Evolutionary conservation across 2,797 vertebrate genomes (phyloP), one percentile per base, ranked within the genome.

Genomic region (Sylvia borin): DNA sequence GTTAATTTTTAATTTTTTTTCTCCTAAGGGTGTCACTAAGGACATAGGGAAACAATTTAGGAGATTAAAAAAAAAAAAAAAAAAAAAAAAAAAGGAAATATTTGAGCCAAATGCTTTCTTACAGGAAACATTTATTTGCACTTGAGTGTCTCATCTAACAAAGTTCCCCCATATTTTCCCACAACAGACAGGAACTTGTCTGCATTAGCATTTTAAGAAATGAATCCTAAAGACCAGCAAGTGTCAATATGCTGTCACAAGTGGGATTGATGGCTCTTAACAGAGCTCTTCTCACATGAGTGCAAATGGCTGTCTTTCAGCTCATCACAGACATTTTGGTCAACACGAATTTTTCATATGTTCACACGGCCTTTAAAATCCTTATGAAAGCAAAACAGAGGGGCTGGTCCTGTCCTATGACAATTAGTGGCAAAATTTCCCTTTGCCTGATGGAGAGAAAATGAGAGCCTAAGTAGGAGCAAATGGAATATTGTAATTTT

Each of bases 111-210:
- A 96, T 81, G 92, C 90, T 94, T 95, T 97, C 90, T 91, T 95
- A 92, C 90, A 92, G 93, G 95, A 96, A 97, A 96, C 80, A 94
- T 89, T 93, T 87, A 93, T 95, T 97, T 96, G 64, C 88, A 92
- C 83, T 94, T 6, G 51, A 93, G 36, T 90, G 72, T 94, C 85
- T 97, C 90, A 90, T 97, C 93, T 94, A 92, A 82, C 92, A 94
- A 93, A 95, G 82, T 83, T 95, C 60, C 53, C 74, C 82, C 81
- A 90, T 95, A 85, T 95, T 95, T 95, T 93, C 94, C 72, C 95
- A 95, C 91, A 94, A 66, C 72, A 95, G 76, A 92, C 91, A 95
- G 94, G 94, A 96, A 83, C 88, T 94, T 60, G 54, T 88, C 91
- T 88, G 83, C 72, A 95, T 94, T 89, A 91, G 91, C 93, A 90